Base-by-base conservation (phyloP, 1,140 invertebrate species). In the Megalonaias nervosa region DNA sequence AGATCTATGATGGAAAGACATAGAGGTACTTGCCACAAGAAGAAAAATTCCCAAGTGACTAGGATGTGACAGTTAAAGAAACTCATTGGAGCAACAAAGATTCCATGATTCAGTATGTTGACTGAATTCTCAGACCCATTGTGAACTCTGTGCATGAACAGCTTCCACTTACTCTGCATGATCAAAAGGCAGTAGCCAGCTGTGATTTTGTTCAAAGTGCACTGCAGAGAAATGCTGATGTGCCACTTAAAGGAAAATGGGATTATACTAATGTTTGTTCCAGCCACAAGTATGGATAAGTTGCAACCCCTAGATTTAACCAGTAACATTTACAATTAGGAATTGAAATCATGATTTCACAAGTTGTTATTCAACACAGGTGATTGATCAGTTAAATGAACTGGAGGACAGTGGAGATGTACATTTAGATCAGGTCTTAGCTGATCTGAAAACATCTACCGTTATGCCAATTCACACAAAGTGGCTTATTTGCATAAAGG, bases 61-160 rank as follows among this genome's bases (percentile, higher is more conserved):
- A 56, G 73, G 65, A 75, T 38, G 57, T 75, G 9, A 68, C 73
- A 12, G 38, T 14, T 26, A 75, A 48, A 1, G 73, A 75, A 48
- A 21, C 17, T 21, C 67, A 75, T 19, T 75, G 73, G 73, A 59
- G 55, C n/a, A 75, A 58, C 19, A 58, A 68, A 23, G 65, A 26
- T 9, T 59, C 55, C 57, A 75, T 75, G 73, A 11, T 67, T 13
- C 19, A n/a, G 11, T 67, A 38, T 55, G 57, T 38, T 38, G 26
- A 59, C 15, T 48, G 68, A 23, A 48, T 75, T 17, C 65, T 75
- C 12, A 17, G 67, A 1, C 73, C 73, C 13, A 61, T 68, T 26
- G 64, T 73, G 17, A 73, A 66, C 71, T 57, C 19, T 66, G 64
- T 73, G 5, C 58, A 60, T 15, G 71, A 65, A 1, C 4, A 4